A percentile compares a stretch with the other conserved stretches of the same genome.
phyloP scores from a whole-genome alignment of 2,888 invertebrate species.

The Rhagonycha lutea region DNA sequence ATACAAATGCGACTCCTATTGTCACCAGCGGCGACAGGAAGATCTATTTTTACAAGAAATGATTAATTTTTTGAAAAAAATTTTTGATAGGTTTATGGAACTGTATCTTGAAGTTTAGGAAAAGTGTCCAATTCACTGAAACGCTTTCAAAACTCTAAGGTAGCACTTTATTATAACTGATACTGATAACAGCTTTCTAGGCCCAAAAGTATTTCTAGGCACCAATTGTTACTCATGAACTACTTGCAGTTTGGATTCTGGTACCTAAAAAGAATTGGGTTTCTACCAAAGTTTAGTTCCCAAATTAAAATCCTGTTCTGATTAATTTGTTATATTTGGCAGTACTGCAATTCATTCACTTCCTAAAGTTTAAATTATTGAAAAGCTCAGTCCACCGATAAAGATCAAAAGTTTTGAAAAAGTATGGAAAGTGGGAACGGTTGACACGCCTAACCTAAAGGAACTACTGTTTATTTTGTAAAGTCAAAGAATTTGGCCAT shows the following conservation, averaged over 20 bases:
- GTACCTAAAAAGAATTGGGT: too few species aligned
- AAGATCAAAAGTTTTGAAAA: not conserved
- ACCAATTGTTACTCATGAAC: not conserved
- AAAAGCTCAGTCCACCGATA: not conserved
- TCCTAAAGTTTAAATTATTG: not conserved
- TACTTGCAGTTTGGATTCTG: not conserved
- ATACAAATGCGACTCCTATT: conserved; percentile 33
- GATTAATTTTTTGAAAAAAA: not conserved
- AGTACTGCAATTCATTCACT: not conserved
- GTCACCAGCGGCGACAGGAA: conserved; percentile 29
- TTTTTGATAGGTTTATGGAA: not conserved
- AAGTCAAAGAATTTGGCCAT: not conserved
- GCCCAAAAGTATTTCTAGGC: too few species aligned
- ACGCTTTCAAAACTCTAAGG: not conserved
- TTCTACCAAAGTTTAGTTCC: not conserved
- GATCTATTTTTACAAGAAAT: conserved; percentile 14
- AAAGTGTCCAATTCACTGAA: not conserved
- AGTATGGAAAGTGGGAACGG: not conserved
- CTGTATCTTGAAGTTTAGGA: not conserved
- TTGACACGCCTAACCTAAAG: not conserved
- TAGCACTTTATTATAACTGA: too few species aligned
- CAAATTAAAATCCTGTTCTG: not conserved
- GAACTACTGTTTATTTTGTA: not conserved
- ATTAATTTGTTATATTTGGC: not conserved
- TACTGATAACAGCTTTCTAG: too few species aligned